Evolutionary conservation across 2,113 vertebrate species (phyloP), one percentile per base, ranked within the genome.

Genomic region (Cricetomys ansorgei): DNA sequence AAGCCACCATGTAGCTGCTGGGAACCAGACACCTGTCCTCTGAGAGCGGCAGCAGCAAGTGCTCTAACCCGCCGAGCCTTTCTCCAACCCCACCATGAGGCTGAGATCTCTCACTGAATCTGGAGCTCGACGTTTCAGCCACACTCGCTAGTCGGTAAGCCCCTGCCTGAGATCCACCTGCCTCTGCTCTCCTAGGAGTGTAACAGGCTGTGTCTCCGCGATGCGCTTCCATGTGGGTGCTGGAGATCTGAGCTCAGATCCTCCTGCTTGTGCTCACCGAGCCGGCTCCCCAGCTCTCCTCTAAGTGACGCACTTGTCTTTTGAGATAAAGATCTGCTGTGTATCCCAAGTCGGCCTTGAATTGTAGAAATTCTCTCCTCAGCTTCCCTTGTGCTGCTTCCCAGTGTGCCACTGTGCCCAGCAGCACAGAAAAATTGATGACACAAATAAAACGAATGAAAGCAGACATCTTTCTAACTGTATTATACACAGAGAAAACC

Each of bases 401-500:
- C 29, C 55, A 67, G 45, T 37, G 10, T 69, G 7, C 19, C 64
- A 86, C 3, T 6, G 48, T 69, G 12, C 5, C 45, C 11, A 70
- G 34, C n/a, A 59, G 21, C 64, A 69, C 75, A 86, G 50, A 55
- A 85, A 96, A 88, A 80, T 0, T 0, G 12, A 55, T 37, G 19
- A 48, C 1, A 19, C n/a, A 67, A 77, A 13, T 45, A 2, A 48
- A 77, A 59, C 55, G 19, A 94, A 48, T 17, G 0, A 53, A 91
- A 85, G 1, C 21, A 85, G 29, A 79, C 23, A 64, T 64, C 48
- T 76, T 17, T 34, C 70, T 31, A 45, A 21, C 7, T 40, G 15
- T 19, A 15, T 2, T 16, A 1, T 3, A 25, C 13, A 1, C 1
- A 40, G 7, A 88, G 29, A 29, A 53, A 45, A 48, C 10, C 8